Conservation (phyloP, 2,113 vertebrate genomes). For the Crotophaga sulcirostris region DNA sequence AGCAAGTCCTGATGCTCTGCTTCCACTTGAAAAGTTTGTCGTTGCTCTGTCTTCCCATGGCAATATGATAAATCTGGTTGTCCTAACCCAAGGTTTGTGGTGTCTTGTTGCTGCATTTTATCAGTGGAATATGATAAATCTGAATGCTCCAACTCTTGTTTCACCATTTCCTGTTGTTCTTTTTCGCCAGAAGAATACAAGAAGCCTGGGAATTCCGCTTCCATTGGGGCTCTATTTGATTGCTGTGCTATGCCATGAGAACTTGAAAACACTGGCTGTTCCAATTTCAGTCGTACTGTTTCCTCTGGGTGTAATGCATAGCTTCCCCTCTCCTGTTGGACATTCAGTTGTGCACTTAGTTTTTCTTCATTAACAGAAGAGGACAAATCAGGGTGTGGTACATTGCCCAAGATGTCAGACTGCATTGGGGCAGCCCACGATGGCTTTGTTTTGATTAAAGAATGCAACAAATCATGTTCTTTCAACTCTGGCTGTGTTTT, state of each 20-base stretch:
- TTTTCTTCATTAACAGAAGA: neutral
- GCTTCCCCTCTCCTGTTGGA: neutral
- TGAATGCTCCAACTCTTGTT: neutral
- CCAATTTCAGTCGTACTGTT: neutral
- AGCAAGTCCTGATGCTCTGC: neutral
- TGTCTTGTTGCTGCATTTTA: neutral
- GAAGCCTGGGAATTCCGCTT: neutral
- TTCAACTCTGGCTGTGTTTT: neutral
- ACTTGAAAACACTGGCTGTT: neutral
- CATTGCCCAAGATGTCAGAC: neutral
- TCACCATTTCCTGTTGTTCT: neutral
- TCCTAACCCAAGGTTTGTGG: neutral
- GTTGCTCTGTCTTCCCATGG: neutral
- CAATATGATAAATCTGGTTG: neutral
- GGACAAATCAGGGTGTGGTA: neutral
- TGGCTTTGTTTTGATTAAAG: neutral
- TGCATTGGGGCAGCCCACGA: neutral
- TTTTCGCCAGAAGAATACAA: neutral
- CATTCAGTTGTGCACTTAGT: neutral
- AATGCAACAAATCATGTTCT: neutral
- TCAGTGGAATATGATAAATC: neutral
- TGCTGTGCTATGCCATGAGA: neutral
- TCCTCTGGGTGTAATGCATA: neutral
- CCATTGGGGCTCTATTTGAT: neutral
- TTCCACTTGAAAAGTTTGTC: neutral